A percentile compares a stretch with the other conserved stretches of the same genome.
Evolutionary conservation across 2,888 invertebrate genomes (phyloP).

Genomic region (Schizotus pectinicornis): DNA sequence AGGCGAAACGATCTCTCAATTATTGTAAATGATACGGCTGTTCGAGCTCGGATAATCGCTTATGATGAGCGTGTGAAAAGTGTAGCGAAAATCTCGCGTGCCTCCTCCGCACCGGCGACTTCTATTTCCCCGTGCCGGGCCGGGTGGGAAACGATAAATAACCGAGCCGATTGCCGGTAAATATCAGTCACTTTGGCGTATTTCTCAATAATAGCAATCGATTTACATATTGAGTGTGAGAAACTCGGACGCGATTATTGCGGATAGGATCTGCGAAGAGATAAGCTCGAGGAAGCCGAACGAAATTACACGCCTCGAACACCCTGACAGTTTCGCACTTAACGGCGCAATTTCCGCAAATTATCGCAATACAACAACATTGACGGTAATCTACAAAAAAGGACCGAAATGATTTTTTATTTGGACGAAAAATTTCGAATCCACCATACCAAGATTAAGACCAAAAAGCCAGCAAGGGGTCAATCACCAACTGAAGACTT

Average conservation of each 20-base stretch:
- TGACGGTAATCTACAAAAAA: too few species aligned
- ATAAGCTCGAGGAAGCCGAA: slow-evolving; percentile 18
- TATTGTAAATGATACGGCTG: slow-evolving; percentile 41
- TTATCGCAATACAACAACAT: too few species aligned
- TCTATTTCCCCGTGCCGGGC: slow-evolving; percentile 1
- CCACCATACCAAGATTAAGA: too few species aligned
- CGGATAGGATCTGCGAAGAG: slow-evolving; percentile 34
- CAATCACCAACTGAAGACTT: too few species aligned
- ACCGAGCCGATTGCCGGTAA: slow-evolving; percentile 1
- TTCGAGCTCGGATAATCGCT: slow-evolving; percentile 27
- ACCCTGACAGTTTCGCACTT: too few species aligned
- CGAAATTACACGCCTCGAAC: not conserved
- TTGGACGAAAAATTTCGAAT: too few species aligned
- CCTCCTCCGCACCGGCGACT: slow-evolving; percentile 7
- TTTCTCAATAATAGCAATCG: slow-evolving; percentile 40
- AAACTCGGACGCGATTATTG: slow-evolving; percentile 35
- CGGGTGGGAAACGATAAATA: slow-evolving; percentile 25
- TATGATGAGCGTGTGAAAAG: slow-evolving; percentile 35
- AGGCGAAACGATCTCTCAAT: slow-evolving; percentile 41
- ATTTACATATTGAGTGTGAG: slow-evolving; percentile 42
- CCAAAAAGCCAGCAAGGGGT: too few species aligned
- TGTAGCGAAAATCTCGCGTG: slow-evolving; percentile 19
- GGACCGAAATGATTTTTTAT: too few species aligned
- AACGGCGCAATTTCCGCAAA: too few species aligned
- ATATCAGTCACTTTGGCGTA: slow-evolving; percentile 38